A percentile compares a stretch with the other conserved stretches of the same genome.
Evolutionary conservation across 2,888 invertebrate species (phyloP).

Genomic region (Boloria euphrosyne): DNA sequence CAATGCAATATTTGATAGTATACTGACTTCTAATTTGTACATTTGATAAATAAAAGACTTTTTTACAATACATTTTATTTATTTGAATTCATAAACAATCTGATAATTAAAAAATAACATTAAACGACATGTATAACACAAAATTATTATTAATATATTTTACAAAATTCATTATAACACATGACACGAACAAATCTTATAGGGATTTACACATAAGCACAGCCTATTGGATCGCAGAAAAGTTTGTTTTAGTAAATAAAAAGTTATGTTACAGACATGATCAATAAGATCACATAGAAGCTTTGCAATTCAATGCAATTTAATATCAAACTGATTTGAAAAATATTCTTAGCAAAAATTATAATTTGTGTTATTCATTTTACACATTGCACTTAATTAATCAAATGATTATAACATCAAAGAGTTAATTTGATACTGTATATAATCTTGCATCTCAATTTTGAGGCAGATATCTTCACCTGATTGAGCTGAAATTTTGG

Average conservation of each 20-base stretch:
- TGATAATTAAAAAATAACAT: slow-evolving; percentile 38
- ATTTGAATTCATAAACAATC: slow-evolving; percentile 36
- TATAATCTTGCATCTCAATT: too few relatives aligned
- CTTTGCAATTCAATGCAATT: not conserved
- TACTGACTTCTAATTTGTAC: slow-evolving; percentile 69
- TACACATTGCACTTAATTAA: too few relatives aligned
- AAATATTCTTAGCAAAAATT: too few relatives aligned
- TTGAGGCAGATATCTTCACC: too few relatives aligned
- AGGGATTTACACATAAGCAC: slow-evolving; percentile 68
- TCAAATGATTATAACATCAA: too few relatives aligned
- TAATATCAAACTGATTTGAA: too few relatives aligned
- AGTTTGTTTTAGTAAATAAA: slow-evolving; percentile 54
- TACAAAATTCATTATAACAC: slow-evolving; percentile 53
- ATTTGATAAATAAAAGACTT: slow-evolving; percentile 48
- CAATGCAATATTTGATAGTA: slow-evolving; percentile 45
- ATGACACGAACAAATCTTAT: slow-evolving; percentile 58
- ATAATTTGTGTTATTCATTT: too few relatives aligned
- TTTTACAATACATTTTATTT: slow-evolving; percentile 32
- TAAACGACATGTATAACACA: slow-evolving; percentile 48
- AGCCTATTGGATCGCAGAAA: slow-evolving; percentile 81
- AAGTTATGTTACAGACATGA: slow-evolving; percentile 16
- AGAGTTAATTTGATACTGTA: too few relatives aligned
- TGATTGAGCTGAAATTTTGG: too few relatives aligned
- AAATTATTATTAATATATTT: slow-evolving; percentile 54
- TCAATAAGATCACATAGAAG: not conserved